Conservation (phyloP, 2,888 invertebrate genomes). For the Maniola hyperantus region DNA sequence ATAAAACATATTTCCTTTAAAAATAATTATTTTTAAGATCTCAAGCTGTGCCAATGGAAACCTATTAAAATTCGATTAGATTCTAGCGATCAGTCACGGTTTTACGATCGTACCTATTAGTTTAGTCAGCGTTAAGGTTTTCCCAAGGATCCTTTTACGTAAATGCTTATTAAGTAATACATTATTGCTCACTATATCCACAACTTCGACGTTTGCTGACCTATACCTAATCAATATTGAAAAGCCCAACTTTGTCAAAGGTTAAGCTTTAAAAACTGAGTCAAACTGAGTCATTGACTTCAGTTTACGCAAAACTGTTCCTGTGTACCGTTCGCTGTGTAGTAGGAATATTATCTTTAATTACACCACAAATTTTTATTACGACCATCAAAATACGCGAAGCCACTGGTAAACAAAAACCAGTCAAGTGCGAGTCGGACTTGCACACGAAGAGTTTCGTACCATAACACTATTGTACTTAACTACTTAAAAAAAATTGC, state of each 20-base stretch:
- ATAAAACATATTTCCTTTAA: no score
- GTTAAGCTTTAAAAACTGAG: no score
- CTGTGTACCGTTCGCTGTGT: no score
- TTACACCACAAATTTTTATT: constrained; percentile 17
- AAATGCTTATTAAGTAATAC: background rate
- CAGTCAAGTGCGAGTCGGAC: no score
- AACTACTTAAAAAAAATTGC: no score
- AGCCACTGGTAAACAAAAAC: constrained; percentile 17
- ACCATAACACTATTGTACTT: no score
- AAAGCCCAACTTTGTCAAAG: background rate
- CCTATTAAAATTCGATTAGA: background rate
- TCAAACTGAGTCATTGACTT: background rate
- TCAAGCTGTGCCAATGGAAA: background rate
- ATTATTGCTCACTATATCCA: no score
- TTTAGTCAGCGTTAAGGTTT: constrained; percentile 4
- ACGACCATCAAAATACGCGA: constrained; percentile 15
- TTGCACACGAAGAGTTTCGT: no score
- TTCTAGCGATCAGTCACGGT: background rate
- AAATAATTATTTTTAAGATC: no score
- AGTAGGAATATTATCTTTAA: constrained; percentile 1
- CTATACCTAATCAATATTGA: background rate
- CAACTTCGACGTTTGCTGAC: background rate
- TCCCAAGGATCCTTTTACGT: constrained; percentile 6
- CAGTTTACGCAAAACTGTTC: no score
- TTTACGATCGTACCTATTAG: background rate